A percentile compares a stretch with the other conserved stretches of the same genome.
These are phyloP conservation scores for Poecile atricapillus DNA, from an alignment of 2,113 vertebrate species.

Conservation along the genomic window DNA sequence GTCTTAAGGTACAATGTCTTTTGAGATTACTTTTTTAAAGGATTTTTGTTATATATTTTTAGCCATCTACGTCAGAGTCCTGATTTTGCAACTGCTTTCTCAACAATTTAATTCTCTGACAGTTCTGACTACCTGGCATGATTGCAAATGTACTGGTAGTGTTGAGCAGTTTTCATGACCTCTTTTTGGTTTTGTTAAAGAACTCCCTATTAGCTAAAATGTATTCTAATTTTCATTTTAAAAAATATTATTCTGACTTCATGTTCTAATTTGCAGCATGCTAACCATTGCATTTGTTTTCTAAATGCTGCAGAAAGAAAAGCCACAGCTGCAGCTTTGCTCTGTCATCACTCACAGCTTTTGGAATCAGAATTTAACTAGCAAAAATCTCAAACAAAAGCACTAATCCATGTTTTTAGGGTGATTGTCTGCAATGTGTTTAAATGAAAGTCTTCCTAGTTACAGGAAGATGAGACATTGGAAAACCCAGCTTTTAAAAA, in stretches of 20 bases:
- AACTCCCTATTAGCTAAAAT: background rate
- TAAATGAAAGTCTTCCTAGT: background rate
- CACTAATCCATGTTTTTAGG: background rate
- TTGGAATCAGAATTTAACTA: background rate
- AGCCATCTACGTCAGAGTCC: background rate
- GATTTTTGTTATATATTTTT: background rate
- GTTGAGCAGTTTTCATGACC: background rate
- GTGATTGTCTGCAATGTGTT: background rate
- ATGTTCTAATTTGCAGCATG: background rate
- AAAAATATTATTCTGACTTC: background rate
- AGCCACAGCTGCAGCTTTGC: constrained; percentile 43
- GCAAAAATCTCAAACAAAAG: constrained; percentile 18
- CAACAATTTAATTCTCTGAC: background rate
- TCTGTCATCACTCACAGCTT: constrained; percentile 25
- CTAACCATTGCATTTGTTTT: background rate
- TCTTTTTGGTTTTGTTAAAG: background rate
- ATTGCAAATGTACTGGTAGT: background rate
- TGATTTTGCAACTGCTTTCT: background rate
- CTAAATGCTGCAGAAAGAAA: constrained; percentile 4
- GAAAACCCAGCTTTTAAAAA: background rate
- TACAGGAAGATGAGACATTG: background rate
- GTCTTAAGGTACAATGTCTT: background rate
- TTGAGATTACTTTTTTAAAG: background rate
- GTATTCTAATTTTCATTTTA: background rate
- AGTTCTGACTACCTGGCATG: background rate